Conservation (phyloP, 2,888 invertebrate genomes). For the Pollenia angustigena region DNA sequence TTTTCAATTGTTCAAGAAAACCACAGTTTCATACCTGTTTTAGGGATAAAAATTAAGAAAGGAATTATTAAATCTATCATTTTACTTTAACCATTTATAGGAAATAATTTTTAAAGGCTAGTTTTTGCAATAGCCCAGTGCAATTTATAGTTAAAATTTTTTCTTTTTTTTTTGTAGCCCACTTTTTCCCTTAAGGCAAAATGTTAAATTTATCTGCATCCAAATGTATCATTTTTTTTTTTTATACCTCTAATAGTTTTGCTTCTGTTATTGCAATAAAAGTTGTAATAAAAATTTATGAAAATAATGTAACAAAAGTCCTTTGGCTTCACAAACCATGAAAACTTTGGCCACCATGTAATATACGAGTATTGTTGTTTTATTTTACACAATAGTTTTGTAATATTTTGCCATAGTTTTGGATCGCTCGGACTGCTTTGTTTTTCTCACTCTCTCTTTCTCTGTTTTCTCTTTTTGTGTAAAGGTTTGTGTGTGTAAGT, state of each 20-base stretch:
- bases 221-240: constrained; percentile 46
- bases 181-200: constrained; percentile 16
- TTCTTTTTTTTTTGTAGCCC: neutral
- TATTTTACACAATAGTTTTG: constrained; percentile 20
- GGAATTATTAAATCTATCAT: no score
- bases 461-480: neutral
- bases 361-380: constrained; percentile 35
- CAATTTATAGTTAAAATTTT: neutral
- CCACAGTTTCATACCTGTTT: no score
- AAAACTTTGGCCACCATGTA: constrained; percentile 71
- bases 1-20: no score
- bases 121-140: neutral
- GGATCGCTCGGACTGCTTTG: neutral
- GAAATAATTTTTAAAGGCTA: no score
- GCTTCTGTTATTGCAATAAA: constrained; percentile 64
- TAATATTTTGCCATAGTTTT: constrained; percentile 25
- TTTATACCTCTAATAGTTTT: constrained; percentile 46
- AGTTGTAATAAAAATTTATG: constrained; percentile 68
- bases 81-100: no score
- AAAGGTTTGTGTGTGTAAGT: neutral
- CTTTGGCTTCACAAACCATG: constrained; percentile 68
- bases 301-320: constrained; percentile 48
- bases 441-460: neutral
- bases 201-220: constrained; percentile 26
- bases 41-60: no score